Evolutionary conservation across 2,797 vertebrate species (phyloP).

Genomic region (Acanthiza pusilla): DNA sequence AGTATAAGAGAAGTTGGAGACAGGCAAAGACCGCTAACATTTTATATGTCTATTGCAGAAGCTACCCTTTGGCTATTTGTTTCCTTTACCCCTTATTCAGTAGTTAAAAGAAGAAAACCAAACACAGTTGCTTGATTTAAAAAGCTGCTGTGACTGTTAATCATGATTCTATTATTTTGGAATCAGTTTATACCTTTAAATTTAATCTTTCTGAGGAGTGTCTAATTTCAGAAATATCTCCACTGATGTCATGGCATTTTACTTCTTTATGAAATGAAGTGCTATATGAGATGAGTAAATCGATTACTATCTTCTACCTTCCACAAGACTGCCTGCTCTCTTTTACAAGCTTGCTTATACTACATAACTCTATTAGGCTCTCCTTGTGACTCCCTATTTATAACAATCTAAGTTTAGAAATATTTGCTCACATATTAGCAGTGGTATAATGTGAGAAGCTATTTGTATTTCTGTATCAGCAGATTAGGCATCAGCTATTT

Average conservation of each 20-base stretch:
- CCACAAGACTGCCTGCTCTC: not conserved
- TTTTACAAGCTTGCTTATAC: not conserved
- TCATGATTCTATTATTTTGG: not conserved
- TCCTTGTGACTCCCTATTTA: constrained; percentile 2
- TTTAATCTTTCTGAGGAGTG: not conserved
- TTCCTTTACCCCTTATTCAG: not conserved
- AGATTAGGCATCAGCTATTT: constrained; percentile 20
- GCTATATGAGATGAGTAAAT: not conserved
- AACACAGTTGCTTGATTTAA: not conserved
- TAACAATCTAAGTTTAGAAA: constrained; percentile 15
- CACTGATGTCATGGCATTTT: not conserved
- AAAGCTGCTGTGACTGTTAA: not conserved
- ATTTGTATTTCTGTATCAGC: constrained; percentile 23
- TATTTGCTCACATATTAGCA: constrained; percentile 37
- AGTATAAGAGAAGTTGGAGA: not conserved
- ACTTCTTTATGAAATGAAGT: not conserved
- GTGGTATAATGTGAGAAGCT: not conserved
- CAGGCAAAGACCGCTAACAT: not conserved
- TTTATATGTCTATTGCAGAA: not conserved
- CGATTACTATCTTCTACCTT: not conserved
- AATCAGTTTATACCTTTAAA: not conserved
- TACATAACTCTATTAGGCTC: not conserved
- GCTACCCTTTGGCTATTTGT: not conserved
- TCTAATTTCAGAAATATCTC: not conserved
- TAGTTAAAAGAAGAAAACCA: not conserved